These are phyloP conservation scores for Hydropsyche tenuis DNA, from an alignment of 1,140 invertebrate species.

Conservation along the genomic window DNA sequence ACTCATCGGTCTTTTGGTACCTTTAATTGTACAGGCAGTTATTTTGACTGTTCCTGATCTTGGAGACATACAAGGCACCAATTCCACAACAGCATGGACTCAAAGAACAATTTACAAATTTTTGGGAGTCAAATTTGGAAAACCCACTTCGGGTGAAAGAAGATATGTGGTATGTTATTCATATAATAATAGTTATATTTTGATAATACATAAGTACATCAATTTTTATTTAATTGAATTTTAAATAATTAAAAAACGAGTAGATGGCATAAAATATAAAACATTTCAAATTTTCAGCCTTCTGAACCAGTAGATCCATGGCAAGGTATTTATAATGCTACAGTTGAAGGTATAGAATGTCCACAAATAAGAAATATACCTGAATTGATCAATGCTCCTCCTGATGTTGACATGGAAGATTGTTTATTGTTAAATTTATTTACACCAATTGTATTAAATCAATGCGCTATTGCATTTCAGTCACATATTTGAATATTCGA, in stretches of 20 bases:
- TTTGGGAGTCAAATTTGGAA: slow-evolving; percentile 54
- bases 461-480: background rate
- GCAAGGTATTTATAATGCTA: slow-evolving; percentile 31
- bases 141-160: slow-evolving; percentile 53
- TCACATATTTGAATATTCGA: background rate
- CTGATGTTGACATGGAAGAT: slow-evolving; percentile 48
- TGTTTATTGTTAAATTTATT: slow-evolving; percentile 53
- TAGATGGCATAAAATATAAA: too few relatives aligned
- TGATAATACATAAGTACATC: background rate
- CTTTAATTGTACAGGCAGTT: background rate
- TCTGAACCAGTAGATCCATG: slow-evolving; percentile 10
- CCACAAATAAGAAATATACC: background rate
- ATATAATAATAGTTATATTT: too few relatives aligned
- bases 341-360: slow-evolving; percentile 1
- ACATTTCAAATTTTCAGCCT: slow-evolving; percentile 20
- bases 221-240: background rate
- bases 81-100: slow-evolving; percentile 53
- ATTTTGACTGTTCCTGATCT: slow-evolving; percentile 53
- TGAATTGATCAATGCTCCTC: background rate
- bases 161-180: slow-evolving; percentile 57
- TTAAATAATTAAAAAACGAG: background rate
- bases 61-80: slow-evolving; percentile 54
- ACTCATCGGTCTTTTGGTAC: background rate
- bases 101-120: slow-evolving; percentile 54
- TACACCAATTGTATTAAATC: slow-evolving; percentile 51